phyloP scores from a whole-genome alignment of 2,113 vertebrate species.

The Passer montanus region DNA sequence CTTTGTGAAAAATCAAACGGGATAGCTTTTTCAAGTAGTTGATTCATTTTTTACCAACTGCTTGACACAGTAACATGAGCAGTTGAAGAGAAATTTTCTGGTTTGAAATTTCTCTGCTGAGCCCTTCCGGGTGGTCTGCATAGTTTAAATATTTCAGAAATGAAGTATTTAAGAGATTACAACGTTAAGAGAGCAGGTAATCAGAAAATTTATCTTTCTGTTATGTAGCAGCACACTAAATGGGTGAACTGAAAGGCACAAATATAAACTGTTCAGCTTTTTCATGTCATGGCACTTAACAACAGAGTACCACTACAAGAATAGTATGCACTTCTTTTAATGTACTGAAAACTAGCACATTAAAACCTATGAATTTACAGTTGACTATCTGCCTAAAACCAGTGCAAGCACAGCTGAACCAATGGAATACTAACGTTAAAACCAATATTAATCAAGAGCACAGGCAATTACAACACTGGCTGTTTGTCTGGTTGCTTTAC shows the following conservation, averaged over 20 bases:
- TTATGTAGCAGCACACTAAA: not conserved
- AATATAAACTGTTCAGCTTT: not conserved
- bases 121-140: slow-evolving; percentile 48
- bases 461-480: not conserved
- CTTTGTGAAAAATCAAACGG: not conserved
- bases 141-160: slow-evolving; percentile 25
- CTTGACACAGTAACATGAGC: not conserved
- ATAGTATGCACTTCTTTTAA: not conserved
- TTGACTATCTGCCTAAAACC: not conserved
- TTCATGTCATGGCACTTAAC: not conserved
- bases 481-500: not conserved
- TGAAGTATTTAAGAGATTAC: not conserved
- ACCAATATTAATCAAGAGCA: not conserved
- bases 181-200: slow-evolving; percentile 3
- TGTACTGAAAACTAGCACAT: not conserved
- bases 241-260: not conserved
- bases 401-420: not conserved
- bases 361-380: not conserved
- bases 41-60: not conserved
- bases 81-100: not conserved
- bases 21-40: not conserved
- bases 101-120: not conserved
- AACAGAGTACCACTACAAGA: not conserved
- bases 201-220: not conserved
- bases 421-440: not conserved